Evolutionary conservation across 2,797 vertebrate genomes (phyloP).

Genomic region (Pantherophis alleghaniensis): DNA sequence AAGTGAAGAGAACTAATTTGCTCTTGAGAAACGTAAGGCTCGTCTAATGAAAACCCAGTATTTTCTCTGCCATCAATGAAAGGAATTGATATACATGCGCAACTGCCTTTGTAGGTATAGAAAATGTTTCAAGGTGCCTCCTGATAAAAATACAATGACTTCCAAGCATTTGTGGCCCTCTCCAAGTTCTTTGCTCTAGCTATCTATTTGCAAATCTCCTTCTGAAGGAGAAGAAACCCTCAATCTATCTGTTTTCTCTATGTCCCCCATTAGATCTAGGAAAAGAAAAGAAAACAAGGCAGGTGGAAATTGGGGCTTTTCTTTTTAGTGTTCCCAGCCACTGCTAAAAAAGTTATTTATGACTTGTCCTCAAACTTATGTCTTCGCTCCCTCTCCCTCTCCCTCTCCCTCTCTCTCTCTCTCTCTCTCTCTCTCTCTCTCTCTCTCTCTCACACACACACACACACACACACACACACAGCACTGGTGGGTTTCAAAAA

Average conservation of each 20-base stretch:
- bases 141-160: not conserved
- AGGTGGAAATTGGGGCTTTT: not conserved
- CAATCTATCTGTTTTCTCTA: not conserved
- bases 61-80: slow-evolving; percentile 17
- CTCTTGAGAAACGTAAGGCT: not conserved
- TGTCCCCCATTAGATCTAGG: not conserved
- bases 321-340: not conserved
- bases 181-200: not conserved
- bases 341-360: not conserved
- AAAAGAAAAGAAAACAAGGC: not conserved
- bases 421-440: no score
- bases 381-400: not conserved
- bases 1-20: slow-evolving; percentile 9
- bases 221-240: not conserved
- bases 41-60: not conserved
- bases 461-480: no score
- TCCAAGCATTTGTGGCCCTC: not conserved
- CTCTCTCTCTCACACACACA: no score
- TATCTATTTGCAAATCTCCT: not conserved
- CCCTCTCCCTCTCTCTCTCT: no score
- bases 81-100: not conserved
- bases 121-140: slow-evolving; percentile 26
- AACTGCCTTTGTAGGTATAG: slow-evolving; percentile 3
- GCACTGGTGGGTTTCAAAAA: no score
- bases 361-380: not conserved